A percentile compares a stretch with the other conserved stretches of the same genome.
Evolutionary conservation across 2,888 invertebrate genomes (phyloP).

Genomic region (Sisyra terminalis): DNA sequence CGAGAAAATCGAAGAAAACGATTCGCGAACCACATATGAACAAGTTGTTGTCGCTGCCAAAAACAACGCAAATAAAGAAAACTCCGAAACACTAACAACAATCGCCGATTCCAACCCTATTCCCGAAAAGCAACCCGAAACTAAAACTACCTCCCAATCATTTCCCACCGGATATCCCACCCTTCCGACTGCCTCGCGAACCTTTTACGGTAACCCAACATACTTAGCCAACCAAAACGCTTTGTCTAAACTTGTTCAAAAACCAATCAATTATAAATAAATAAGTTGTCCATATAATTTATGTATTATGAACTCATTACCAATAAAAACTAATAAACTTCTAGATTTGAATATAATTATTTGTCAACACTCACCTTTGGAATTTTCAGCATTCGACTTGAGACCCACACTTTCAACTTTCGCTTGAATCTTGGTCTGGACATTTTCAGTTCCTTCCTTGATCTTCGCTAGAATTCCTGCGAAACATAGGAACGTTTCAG

Average conservation of each 20-base stretch:
- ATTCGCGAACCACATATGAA: not conserved
- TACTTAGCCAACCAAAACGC: too few species aligned
- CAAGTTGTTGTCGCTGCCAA: not conserved
- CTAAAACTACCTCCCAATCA: too few species aligned
- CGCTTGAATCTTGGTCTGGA: constrained; percentile 84
- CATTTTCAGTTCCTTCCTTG: constrained; percentile 90
- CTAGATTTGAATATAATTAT: too few species aligned
- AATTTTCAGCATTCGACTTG: constrained; percentile 41
- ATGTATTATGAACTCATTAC: too few species aligned
- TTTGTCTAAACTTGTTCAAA: too few species aligned
- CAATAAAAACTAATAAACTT: not conserved
- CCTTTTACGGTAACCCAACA: too few species aligned
- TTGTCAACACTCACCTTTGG: constrained; percentile 31
- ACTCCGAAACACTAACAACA: too few species aligned
- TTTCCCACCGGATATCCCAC: too few species aligned
- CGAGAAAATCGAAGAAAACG: not conserved
- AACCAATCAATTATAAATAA: too few species aligned
- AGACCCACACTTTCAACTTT: constrained; percentile 70
- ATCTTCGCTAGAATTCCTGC: constrained; percentile 83
- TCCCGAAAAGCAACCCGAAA: too few species aligned
- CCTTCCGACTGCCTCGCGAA: too few species aligned
- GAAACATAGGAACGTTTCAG: constrained; percentile 17
- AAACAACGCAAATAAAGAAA: not conserved
- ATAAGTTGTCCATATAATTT: not conserved
- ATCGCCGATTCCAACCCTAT: too few species aligned